Conservation (phyloP, 2,888 invertebrate species). For the Agriotes lineatus region DNA sequence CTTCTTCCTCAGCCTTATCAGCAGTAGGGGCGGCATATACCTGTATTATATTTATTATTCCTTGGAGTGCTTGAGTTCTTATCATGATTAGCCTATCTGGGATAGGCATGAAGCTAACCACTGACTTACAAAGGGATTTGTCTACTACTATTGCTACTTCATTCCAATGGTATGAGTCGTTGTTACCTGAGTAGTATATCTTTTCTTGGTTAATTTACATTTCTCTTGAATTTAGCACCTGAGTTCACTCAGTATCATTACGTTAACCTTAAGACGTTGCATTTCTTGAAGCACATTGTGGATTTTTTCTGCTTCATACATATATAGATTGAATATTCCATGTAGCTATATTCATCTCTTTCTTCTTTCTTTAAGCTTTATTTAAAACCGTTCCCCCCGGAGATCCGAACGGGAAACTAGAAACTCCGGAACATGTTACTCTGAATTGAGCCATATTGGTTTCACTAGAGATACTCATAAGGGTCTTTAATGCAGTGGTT, state of each 20-base stretch:
- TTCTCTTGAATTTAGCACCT: not conserved
- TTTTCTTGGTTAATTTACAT: too few relatives aligned
- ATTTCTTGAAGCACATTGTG: too few relatives aligned
- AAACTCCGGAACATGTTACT: conserved; percentile 22
- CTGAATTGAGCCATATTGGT: conserved; percentile 22
- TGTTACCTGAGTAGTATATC: conserved; percentile 33
- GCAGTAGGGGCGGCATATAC: conserved; percentile 25
- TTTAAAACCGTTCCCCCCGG: too few relatives aligned
- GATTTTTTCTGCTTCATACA: conserved; percentile 12
- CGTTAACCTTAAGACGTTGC: conserved; percentile 12
- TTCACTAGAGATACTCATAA: conserved; percentile 29
- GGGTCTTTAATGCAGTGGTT: conserved; percentile 38
- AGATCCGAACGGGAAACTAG: too few relatives aligned
- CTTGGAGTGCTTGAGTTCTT: too few relatives aligned
- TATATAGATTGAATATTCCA: too few relatives aligned
- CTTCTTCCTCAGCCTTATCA: not conserved
- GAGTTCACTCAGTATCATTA: conserved; percentile 6
- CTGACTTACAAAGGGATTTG: not conserved
- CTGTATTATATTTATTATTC: too few relatives aligned
- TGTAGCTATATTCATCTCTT: too few relatives aligned
- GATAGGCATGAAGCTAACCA: conserved; percentile 10
- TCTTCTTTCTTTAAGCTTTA: too few relatives aligned
- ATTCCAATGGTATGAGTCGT: conserved; percentile 17
- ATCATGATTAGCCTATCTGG: conserved; percentile 17
- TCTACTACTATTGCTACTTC: conserved; percentile 19